phyloP scores from a whole-genome alignment of 2,888 invertebrate species.

The Pherbina coryleti region DNA sequence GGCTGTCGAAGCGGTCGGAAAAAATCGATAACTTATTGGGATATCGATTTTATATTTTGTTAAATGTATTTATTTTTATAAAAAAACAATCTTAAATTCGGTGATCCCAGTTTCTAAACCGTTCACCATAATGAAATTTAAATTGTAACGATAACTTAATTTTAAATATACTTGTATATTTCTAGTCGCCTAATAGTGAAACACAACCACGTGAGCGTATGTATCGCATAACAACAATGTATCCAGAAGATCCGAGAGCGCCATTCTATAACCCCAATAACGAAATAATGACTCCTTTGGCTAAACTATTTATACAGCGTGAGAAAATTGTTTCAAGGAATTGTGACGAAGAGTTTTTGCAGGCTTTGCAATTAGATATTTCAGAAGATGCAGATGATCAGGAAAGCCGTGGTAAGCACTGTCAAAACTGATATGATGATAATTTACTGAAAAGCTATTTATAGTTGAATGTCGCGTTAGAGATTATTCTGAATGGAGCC shows the following conservation, averaged over 20 bases:
- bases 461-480: slow-evolving; percentile 85
- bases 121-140: too few relatives aligned
- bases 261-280: slow-evolving; percentile 88
- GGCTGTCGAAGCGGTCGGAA: too few relatives aligned
- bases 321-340: slow-evolving; percentile 80
- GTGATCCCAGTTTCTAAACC: too few relatives aligned
- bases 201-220: slow-evolving; percentile 86
- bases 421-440: neutral
- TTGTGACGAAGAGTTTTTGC: slow-evolving; percentile 78
- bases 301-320: slow-evolving; percentile 82
- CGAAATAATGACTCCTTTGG: slow-evolving; percentile 84
- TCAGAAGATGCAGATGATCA: slow-evolving; percentile 79
- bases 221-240: slow-evolving; percentile 88
- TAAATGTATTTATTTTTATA: too few relatives aligned
- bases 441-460: neutral
- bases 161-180: too few relatives aligned
- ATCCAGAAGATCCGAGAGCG: slow-evolving; percentile 90
- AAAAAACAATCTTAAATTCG: too few relatives aligned
- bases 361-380: slow-evolving; percentile 74
- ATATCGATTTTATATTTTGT: too few relatives aligned
- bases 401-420: slow-evolving; percentile 75
- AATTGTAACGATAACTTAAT: too few relatives aligned
- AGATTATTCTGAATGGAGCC: slow-evolving; percentile 82
- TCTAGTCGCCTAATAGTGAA: slow-evolving; percentile 83
- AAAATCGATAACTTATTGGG: too few relatives aligned